Base-by-base conservation (phyloP, 2,797 vertebrate species). In the Pogoniulus pusillus region DNA sequence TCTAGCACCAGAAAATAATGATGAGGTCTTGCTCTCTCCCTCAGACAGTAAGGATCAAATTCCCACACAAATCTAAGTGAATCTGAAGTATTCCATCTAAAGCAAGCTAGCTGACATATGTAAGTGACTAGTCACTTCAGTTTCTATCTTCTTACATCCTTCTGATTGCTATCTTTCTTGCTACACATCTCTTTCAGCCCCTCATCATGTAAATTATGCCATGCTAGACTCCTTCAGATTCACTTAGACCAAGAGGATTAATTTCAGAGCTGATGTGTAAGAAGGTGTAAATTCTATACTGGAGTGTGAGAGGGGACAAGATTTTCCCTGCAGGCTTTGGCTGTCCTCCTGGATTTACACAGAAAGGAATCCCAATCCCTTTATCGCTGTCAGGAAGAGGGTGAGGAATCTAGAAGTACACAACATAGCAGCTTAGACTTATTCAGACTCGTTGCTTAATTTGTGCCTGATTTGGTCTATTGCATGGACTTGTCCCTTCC, bases 161-260 rank as follows among this genome's bases (percentile, higher is more conserved):
- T 77, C 69, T 18, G 53, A 85, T 55, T 57, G n/a, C 66, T 55
- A 26, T 27, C 65, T 64, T 66, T 79, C 73, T 66, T 66, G 35
- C 47, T 73, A 39, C 34, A 62, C 29, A 34, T 51, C 49, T 77
- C 55, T 78, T 86, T 80, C 47, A 75, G 70, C 47, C 35, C 17
- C 53, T 81, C 59, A 80, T 73, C 64, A 60, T 20, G 23, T 54
- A 90, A 78, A 78, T 91, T 76, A 90, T 64, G 83, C 49, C 73
- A 75, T 26, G n/a, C 74, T 82, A 75, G 55, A 64, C 55, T 72
- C 68, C 63, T 93, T 91, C 65, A 73, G 63, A 65, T 51, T 85
- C 84, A 66, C 70, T 51, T 70, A 90, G 53, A 75, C 51, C 89
- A 86, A 62, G 62, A 62, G 69, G 85, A 94, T 84, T 95, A 62